These are phyloP conservation scores for Anastrepha ludens DNA, from an alignment of 1,140 invertebrate species.

Conservation along the genomic window DNA sequence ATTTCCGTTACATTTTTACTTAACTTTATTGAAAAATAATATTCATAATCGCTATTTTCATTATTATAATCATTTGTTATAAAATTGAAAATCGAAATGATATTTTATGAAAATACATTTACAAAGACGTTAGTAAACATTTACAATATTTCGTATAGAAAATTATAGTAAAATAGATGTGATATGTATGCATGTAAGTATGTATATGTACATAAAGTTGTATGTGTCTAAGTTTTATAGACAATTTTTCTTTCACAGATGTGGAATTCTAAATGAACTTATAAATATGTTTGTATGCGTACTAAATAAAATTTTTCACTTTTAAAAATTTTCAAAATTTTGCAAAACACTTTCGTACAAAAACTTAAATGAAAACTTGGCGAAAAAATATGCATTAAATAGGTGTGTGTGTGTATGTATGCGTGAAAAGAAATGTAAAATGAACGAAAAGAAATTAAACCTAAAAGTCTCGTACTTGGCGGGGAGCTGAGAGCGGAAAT, in stretches of 20 bases:
- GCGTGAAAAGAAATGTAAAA: not conserved
- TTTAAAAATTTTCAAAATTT: not conserved
- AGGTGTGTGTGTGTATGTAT: not conserved
- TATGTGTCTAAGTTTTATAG: not conserved
- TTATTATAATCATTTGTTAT: not conserved
- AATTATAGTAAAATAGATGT: not conserved
- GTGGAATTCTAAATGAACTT: not conserved
- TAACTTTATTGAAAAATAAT: constrained; percentile 47
- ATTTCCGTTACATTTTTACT: not conserved
- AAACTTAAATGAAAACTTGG: not conserved
- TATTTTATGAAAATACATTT: constrained; percentile 48
- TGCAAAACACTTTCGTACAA: not conserved
- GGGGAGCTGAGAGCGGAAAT: too few species aligned
- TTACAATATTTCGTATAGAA: constrained; percentile 24
- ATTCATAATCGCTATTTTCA: not conserved
- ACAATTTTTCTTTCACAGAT: not conserved
- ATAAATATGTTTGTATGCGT: not conserved
- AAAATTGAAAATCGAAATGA: not conserved
- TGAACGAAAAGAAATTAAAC: not conserved
- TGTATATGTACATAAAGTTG: not conserved
- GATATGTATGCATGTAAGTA: not conserved
- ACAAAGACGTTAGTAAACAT: constrained; percentile 59
- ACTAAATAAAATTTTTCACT: not conserved
- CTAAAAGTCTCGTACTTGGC: too few species aligned
- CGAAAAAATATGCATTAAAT: not conserved